Conservation (phyloP, 1,140 invertebrate genomes). For the Magallana gigas region DNA sequence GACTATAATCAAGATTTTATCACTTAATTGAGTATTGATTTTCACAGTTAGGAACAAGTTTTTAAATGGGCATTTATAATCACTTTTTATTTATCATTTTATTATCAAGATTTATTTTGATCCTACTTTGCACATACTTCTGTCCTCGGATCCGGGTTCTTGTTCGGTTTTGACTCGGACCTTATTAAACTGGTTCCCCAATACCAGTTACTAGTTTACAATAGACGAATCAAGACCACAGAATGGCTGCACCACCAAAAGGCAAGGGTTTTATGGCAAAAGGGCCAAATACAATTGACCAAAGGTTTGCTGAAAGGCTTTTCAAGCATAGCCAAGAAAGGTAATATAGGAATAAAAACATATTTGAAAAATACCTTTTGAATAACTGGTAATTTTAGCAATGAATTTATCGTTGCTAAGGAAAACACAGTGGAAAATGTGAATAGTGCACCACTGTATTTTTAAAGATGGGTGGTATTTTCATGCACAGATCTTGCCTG, state of each 20-base stretch:
- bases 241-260: constrained; percentile 24
- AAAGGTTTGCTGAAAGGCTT: constrained; percentile 40
- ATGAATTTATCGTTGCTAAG: constrained; percentile 32
- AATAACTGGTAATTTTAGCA: neutral
- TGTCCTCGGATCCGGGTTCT: too few species aligned
- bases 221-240: neutral
- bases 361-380: neutral
- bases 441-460: too few species aligned
- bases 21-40: too few species aligned
- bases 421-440: constrained; percentile 1
- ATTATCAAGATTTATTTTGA: too few species aligned
- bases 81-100: too few species aligned
- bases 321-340: constrained; percentile 41
- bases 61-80: too few species aligned
- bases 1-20: too few species aligned
- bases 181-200: neutral
- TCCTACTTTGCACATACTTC: too few species aligned
- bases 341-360: constrained; percentile 3
- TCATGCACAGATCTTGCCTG: too few species aligned
- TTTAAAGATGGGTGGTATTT: too few species aligned
- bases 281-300: constrained; percentile 38
- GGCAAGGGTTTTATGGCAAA: constrained; percentile 41
- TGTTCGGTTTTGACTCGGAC: too few species aligned
- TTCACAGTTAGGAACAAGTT: too few species aligned
- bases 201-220: neutral